A percentile compares a stretch with the other conserved stretches of the same genome.
Evolutionary conservation across 2,113 vertebrate genomes (phyloP).

Genomic region (Pangasianodon hypophthalmus): DNA sequence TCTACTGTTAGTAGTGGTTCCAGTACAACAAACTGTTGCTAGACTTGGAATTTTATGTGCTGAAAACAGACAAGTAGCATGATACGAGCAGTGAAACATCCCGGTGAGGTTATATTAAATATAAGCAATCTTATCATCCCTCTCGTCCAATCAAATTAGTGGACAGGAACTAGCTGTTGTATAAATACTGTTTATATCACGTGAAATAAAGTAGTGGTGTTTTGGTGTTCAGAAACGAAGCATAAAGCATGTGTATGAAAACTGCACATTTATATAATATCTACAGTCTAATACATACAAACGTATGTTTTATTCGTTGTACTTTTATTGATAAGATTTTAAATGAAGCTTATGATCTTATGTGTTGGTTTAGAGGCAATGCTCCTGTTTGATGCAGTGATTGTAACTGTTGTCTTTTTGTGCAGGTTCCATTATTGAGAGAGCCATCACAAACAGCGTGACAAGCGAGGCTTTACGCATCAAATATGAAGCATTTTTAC

Average conservation of each 20-base stretch:
- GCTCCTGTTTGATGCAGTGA: neutral
- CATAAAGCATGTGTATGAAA: neutral
- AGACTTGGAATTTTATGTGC: neutral
- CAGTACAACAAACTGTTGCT: neutral
- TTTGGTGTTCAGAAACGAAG: neutral
- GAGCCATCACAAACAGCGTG: conserved; percentile 75
- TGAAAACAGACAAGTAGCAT: neutral
- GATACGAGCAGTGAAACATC: neutral
- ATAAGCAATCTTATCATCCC: neutral
- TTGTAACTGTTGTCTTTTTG: conserved; percentile 32
- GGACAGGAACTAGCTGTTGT: neutral
- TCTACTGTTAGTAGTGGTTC: neutral
- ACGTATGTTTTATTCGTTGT: neutral
- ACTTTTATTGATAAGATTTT: neutral
- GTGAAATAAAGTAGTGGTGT: neutral
- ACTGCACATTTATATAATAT: neutral
- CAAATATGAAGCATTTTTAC: conserved; percentile 72
- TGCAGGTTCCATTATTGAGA: conserved; percentile 82
- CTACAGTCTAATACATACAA: neutral
- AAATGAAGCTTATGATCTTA: neutral
- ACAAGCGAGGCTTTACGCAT: conserved; percentile 86
- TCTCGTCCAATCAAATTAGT: neutral
- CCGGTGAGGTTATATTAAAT: no score
- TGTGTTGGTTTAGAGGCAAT: neutral
- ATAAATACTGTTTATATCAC: neutral